Evolutionary conservation across 2,797 vertebrate species (phyloP).

Genomic region (Danio jaintianensis): DNA sequence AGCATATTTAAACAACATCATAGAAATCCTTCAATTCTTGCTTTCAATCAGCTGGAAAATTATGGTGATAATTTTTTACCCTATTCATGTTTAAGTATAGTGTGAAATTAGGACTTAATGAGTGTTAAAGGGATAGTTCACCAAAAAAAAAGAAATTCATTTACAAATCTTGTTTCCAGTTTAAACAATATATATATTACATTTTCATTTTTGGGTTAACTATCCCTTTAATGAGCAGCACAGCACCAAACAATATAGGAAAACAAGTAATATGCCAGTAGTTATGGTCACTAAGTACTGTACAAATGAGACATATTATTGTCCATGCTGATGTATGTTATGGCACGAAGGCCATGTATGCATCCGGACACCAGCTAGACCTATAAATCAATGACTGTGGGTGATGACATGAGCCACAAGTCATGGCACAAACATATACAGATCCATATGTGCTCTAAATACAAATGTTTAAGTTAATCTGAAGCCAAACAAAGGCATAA

Average conservation of each 20-base stretch:
- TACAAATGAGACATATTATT: constrained; percentile 15
- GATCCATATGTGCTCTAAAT: neutral
- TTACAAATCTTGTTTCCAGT: too few species aligned
- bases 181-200: too few species aligned
- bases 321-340: constrained; percentile 29
- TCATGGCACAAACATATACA: neutral
- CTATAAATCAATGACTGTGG: constrained; percentile 28
- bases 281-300: neutral
- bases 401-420: constrained; percentile 32
- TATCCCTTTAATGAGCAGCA: neutral
- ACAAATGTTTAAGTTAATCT: constrained; percentile 21
- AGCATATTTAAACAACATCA: too few species aligned
- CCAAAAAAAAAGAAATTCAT: too few species aligned
- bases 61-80: too few species aligned
- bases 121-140: too few species aligned
- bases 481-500: neutral
- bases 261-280: neutral
- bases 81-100: too few species aligned
- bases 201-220: too few species aligned
- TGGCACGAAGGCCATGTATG: neutral
- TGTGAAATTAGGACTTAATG: too few species aligned
- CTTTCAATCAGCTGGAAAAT: too few species aligned
- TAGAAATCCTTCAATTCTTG: too few species aligned
- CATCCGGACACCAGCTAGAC: constrained; percentile 33
- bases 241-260: neutral